These are phyloP conservation scores for Cataglyphis altisquamis DNA, from an alignment of 2,888 invertebrate genomes.

Conservation along the genomic window DNA sequence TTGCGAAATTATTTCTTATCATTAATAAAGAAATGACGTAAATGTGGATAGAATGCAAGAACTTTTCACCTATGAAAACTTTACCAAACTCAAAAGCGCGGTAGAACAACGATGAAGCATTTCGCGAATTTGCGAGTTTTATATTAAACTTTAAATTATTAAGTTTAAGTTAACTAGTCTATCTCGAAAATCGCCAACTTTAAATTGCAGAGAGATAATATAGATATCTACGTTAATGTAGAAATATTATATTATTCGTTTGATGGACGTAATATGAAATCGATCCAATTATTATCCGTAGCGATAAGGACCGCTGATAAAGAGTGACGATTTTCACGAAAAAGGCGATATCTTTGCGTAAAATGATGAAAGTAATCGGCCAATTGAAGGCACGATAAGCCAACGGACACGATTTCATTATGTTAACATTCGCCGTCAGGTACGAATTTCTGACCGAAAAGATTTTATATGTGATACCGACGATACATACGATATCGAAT, in stretches of 20 bases:
- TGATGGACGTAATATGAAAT: not conserved
- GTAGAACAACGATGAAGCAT: slow-evolving; percentile 5
- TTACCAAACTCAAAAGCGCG: slow-evolving; percentile 25
- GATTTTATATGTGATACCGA: not conserved
- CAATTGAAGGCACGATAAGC: slow-evolving; percentile 33
- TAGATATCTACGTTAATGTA: not conserved
- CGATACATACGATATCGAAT: not conserved
- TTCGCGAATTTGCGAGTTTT: slow-evolving; percentile 38
- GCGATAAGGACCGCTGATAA: not conserved
- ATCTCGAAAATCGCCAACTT: slow-evolving; percentile 20
- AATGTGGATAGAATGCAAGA: not conserved
- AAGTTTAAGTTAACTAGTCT: slow-evolving; percentile 29
- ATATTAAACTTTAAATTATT: slow-evolving; percentile 28
- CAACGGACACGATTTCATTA: slow-evolving; percentile 24
- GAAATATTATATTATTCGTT: slow-evolving; percentile 9
- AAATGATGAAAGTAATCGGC: slow-evolving; percentile 24
- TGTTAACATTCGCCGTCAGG: slow-evolving; percentile 25
- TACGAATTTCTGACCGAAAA: slow-evolving; percentile 23
- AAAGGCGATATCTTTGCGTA: not conserved
- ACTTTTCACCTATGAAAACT: slow-evolving; percentile 40
- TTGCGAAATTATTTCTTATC: not conserved
- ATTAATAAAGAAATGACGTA: slow-evolving; percentile 12
- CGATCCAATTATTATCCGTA: slow-evolving; percentile 32
- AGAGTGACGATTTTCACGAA: not conserved
- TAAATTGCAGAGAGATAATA: not conserved